Evolutionary conservation across 2,888 invertebrate species (phyloP).

Genomic region (Empis stercorea): DNA sequence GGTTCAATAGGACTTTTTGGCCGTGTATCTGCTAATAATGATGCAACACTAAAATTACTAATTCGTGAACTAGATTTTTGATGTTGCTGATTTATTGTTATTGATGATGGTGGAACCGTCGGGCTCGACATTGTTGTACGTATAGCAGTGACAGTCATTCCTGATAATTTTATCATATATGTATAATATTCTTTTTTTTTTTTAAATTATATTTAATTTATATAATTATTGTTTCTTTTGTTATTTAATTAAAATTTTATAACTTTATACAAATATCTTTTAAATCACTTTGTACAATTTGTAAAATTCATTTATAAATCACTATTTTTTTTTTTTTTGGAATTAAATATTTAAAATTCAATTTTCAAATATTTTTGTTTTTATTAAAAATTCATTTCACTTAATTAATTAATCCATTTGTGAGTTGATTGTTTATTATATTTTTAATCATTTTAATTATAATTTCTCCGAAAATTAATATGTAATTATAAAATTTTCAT

Average conservation of each 20-base stretch:
- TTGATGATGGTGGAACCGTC: slow-evolving; percentile 38
- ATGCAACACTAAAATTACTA: slow-evolving; percentile 75
- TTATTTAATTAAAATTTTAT: too few species aligned
- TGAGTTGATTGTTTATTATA: slow-evolving; percentile 8
- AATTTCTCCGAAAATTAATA: not conserved
- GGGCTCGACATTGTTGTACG: slow-evolving; percentile 49
- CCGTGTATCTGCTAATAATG: slow-evolving; percentile 72
- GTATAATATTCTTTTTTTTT: slow-evolving; percentile 12
- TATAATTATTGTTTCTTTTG: not conserved
- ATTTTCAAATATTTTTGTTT: too few species aligned
- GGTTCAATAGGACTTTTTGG: slow-evolving; percentile 37
- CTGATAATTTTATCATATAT: slow-evolving; percentile 36
- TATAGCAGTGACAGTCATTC: slow-evolving; percentile 49
- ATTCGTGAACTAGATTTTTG: slow-evolving; percentile 50
- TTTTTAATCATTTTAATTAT: not conserved
- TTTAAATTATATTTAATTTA: not conserved
- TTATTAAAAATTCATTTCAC: slow-evolving; percentile 8
- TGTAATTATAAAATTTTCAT: not conserved
- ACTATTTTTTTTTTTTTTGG: slow-evolving; percentile 3
- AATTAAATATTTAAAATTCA: slow-evolving; percentile 8
- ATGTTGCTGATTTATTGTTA: slow-evolving; percentile 25
- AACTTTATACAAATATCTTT: too few species aligned
- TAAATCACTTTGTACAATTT: too few species aligned
- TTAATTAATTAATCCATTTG: not conserved
- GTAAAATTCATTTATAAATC: not conserved